phyloP scores from a whole-genome alignment of 2,113 vertebrate species.

The Tilapia sparmanii region DNA sequence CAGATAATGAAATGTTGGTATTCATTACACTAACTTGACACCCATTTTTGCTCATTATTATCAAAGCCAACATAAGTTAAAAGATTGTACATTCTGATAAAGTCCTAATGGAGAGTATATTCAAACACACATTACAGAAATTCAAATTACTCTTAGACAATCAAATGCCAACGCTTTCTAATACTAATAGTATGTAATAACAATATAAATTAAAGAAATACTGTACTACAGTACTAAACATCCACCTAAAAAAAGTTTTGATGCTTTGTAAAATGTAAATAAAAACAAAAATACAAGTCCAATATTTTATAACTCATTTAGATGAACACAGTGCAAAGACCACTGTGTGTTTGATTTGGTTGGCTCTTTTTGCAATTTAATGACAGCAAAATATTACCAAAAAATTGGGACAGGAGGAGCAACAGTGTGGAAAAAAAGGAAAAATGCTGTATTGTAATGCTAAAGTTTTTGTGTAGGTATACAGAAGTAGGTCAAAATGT shows the following conservation, averaged over 20 bases:
- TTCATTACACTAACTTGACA: background rate
- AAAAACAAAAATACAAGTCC: background rate
- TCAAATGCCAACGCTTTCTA: background rate
- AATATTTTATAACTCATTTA: background rate
- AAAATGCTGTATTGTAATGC: background rate
- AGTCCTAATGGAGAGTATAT: background rate
- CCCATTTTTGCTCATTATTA: background rate
- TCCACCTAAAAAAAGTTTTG: background rate
- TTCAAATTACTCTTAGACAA: background rate
- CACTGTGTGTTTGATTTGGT: background rate
- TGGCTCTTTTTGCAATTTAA: background rate
- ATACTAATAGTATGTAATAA: background rate
- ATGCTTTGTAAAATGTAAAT: background rate
- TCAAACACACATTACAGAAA: background rate
- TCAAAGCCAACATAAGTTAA: background rate
- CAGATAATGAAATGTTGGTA: background rate
- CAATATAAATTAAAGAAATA: background rate
- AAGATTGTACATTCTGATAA: background rate
- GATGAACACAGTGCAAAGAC: background rate
- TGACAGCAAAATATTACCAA: background rate
- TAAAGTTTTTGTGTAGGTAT: background rate
- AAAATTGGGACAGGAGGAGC: background rate
- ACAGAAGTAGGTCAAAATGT: slow-evolving; percentile 33
- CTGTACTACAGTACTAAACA: background rate
- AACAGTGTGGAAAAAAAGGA: background rate